Conservation (phyloP, 1,140 invertebrate genomes). For the Melitaea cinxia region DNA sequence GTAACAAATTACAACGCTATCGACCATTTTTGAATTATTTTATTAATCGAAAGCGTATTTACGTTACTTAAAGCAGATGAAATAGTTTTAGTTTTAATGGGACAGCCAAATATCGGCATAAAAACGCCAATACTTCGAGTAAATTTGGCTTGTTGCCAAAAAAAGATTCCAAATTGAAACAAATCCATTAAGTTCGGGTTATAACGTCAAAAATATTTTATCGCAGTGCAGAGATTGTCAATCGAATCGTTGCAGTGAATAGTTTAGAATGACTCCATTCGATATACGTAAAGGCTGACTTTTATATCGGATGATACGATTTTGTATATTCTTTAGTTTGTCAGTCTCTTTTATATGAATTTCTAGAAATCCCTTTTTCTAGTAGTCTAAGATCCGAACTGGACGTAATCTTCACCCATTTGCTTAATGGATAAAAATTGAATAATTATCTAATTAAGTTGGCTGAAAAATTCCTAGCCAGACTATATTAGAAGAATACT, state of each 20-base stretch:
- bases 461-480: no score
- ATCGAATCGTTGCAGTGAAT: conserved; percentile 71
- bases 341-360: conserved; percentile 56
- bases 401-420: no score
- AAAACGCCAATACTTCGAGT: conserved; percentile 40
- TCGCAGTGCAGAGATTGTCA: conserved; percentile 58
- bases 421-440: no score
- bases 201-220: conserved; percentile 55
- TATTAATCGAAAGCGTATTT: neutral
- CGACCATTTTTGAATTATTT: neutral
- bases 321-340: conserved; percentile 40
- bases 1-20: neutral
- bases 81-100: conserved; percentile 24
- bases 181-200: conserved; percentile 44
- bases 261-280: conserved; percentile 79
- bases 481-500: neutral
- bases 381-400: no score
- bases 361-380: conserved; percentile 57
- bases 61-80: neutral
- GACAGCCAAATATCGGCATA: conserved; percentile 29
- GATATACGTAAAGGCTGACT: conserved; percentile 69
- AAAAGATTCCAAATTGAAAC: conserved; percentile 42
- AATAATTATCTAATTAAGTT: no score
- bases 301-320: conserved; percentile 51
- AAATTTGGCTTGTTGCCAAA: conserved; percentile 44